Evolutionary conservation across 2,113 vertebrate species (phyloP).

Genomic region (Alethe diademata): DNA sequence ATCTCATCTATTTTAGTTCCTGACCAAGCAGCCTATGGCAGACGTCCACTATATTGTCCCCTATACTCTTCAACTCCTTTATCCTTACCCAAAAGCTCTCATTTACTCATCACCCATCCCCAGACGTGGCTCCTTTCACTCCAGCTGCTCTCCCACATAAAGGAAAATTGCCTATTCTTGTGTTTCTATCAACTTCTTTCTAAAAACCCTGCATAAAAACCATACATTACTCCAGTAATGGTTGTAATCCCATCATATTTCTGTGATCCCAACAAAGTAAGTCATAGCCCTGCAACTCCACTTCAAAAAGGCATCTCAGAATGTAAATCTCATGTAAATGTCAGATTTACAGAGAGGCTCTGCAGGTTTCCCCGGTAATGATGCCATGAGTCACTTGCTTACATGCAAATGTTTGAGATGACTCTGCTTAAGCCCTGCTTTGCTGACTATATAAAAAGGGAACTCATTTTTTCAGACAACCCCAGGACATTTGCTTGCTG

Average conservation of each 20-base stretch:
- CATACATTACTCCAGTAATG: not conserved
- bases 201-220: not conserved
- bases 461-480: not conserved
- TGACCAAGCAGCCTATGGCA: not conserved
- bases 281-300: not conserved
- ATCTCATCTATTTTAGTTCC: not conserved
- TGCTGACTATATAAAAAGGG: not conserved
- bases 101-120: not conserved
- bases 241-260: fast-evolving
- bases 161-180: not conserved
- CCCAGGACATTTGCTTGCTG: not conserved
- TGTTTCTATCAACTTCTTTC: not conserved
- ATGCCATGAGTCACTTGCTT: not conserved
- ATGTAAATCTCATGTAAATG: too few species aligned
- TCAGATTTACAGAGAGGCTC: not conserved
- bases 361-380: not conserved
- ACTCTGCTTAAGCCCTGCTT: not conserved
- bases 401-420: not conserved
- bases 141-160: not conserved
- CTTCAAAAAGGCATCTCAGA: not conserved
- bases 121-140: not conserved
- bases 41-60: not conserved
- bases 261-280: not conserved
- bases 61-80: not conserved
- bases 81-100: not conserved